Base-by-base conservation (phyloP, 2,797 vertebrate species). In the Sebastes hubbsi region DNA sequence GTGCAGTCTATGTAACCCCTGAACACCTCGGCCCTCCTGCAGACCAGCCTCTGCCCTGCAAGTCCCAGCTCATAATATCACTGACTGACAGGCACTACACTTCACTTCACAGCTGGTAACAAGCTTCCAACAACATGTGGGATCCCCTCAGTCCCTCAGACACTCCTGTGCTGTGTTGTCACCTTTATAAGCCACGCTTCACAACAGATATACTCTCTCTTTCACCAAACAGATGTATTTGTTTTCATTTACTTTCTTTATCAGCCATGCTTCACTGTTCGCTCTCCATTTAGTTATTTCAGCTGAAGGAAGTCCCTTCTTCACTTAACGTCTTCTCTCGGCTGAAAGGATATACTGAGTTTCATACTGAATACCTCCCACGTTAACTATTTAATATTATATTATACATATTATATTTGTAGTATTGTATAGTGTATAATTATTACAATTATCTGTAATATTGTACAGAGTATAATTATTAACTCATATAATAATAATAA, bases 1-100 rank as follows among this genome's bases (percentile, higher is more conserved):
- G 9, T 72, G 66, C 60, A 49, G 59, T 77, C 79, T 20, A 68
- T 77, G 52, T 81, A 64, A 83, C 80, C 82, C 27, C 64, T 42
- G 25, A 82, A 83, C 82, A 86, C 68, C 62, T 75, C 22, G 2
- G 32, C 59, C 62, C 82, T 54, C 80, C 77, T 16, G 49, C 75
- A 69, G 76, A 72, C 74, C 78, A 25, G 65, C 81, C 60, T 46
- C 74, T 68, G 71, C 70, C 81, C 85, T 75, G 68, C 25, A 68
- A 77, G 80, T 85, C 77, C 75, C 74, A 3, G 14, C 59, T 87
- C 82, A 90, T 85, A 89, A 93, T 91, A 90, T 91, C 85, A 64
- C 74, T 87, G 88, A 89, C 87, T 92, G 80, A 86, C 85, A 90
- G 79, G 68, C 72, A 36, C 58, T 60, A 83, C 85, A 82, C 90